Evolutionary conservation across 2,113 vertebrate species (phyloP).

Genomic region (Tragelaphus imberbis): DNA sequence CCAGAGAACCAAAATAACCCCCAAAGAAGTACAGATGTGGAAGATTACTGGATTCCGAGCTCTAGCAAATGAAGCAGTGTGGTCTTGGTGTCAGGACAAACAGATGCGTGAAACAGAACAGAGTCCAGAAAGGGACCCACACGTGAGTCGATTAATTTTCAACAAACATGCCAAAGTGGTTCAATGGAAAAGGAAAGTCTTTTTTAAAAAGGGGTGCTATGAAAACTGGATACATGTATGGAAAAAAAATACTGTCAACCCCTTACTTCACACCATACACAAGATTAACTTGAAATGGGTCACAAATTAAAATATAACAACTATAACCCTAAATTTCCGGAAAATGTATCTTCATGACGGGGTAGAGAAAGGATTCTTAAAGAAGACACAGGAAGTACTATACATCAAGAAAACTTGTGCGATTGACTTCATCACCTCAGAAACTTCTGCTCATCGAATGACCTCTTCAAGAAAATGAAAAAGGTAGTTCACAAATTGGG

Average conservation of each 20-base stretch:
- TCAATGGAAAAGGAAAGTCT: not conserved
- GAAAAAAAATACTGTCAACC: rapidly evolving
- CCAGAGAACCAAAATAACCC: not conserved
- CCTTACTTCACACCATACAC: not conserved
- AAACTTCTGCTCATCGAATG: not conserved
- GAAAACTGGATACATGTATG: rapidly evolving
- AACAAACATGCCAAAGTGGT: not conserved
- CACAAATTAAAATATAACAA: not conserved
- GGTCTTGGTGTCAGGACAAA: too few species aligned
- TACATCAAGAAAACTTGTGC: not conserved
- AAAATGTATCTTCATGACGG: not conserved
- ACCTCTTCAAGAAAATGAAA: not conserved
- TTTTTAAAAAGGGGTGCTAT: not conserved
- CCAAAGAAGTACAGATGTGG: not conserved
- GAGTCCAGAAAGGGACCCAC: not conserved
- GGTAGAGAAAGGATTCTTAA: not conserved
- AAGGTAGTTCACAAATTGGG: not conserved
- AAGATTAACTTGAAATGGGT: not conserved
- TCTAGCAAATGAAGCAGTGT: not conserved
- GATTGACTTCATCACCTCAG: not conserved
- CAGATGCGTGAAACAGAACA: rapidly evolving
- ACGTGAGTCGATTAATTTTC: not conserved
- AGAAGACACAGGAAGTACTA: not conserved
- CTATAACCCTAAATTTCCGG: not conserved
- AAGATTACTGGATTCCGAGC: too few species aligned